phyloP scores from a whole-genome alignment of 2,888 invertebrate genomes.

The Metacarcinus magister region DNA sequence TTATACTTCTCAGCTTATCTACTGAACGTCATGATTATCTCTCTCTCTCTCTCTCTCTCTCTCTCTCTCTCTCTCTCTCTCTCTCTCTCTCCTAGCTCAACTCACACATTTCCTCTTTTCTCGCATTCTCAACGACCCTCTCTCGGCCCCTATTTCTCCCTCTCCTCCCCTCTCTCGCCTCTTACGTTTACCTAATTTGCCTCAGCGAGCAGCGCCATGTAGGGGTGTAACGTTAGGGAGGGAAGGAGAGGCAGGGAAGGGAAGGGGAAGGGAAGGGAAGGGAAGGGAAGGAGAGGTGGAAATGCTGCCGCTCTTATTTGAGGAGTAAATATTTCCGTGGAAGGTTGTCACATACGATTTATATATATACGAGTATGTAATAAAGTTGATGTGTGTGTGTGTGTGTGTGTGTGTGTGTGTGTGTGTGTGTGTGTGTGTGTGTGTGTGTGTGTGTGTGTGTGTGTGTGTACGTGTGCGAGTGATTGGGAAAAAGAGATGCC shows the following conservation, averaged over 20 bases:
- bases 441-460: too few species aligned
- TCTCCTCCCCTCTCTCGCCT: conserved; percentile 32
- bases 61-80: not conserved
- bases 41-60: not conserved
- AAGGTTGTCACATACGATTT: not conserved
- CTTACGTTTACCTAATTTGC: conserved; percentile 47
- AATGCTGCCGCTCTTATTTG: conserved; percentile 11
- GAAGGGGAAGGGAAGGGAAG: not conserved
- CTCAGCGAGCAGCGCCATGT: conserved; percentile 32
- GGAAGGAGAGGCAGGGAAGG: not conserved
- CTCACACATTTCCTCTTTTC: not conserved
- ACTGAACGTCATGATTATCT: too few species aligned
- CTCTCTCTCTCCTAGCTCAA: not conserved
- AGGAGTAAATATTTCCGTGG: conserved; percentile 20
- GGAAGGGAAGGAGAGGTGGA: not conserved
- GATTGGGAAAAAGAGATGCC: too few species aligned
- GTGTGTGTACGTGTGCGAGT: too few species aligned
- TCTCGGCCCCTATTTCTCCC: conserved; percentile 9
- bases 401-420: too few species aligned
- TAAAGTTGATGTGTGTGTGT: not conserved
- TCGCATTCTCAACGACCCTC: not conserved
- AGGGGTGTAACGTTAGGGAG: not conserved
- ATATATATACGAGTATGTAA: not conserved
- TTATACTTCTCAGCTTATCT: too few species aligned
- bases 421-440: too few species aligned